Evolutionary conservation across 2,797 vertebrate species (phyloP).

Genomic region (Cirrhinus molitorella): DNA sequence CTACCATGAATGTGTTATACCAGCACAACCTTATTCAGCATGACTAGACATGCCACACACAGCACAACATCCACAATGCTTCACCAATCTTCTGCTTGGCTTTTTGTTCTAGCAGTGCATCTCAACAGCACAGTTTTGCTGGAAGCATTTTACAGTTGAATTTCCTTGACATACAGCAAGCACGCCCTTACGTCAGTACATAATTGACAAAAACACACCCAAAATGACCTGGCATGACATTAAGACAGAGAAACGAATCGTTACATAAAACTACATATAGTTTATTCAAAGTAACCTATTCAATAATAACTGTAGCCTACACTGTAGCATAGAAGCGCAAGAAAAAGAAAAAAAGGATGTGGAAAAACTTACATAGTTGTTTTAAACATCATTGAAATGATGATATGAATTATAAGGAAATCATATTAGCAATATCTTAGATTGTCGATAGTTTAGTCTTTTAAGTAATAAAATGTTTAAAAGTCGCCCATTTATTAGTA

Average conservation of each 20-base stretch:
- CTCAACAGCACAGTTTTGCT: not conserved
- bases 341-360: not conserved
- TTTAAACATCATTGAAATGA: not conserved
- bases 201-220: not conserved
- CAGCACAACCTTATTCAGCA: slow-evolving; percentile 3
- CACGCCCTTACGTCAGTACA: not conserved
- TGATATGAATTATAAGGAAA: not conserved
- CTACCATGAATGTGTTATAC: not conserved
- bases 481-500: not conserved
- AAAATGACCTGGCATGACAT: not conserved
- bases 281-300: not conserved
- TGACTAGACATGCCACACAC: slow-evolving; percentile 16
- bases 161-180: not conserved
- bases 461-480: not conserved
- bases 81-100: not conserved
- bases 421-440: not conserved
- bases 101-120: not conserved
- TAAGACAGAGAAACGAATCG: not conserved
- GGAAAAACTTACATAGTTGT: no score
- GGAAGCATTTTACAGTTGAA: not conserved
- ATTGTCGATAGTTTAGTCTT: not conserved
- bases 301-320: no score
- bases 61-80: not conserved
- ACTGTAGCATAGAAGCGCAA: not conserved
- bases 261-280: not conserved